phyloP scores from a whole-genome alignment of 2,888 invertebrate genomes.

The Tachina fera region DNA sequence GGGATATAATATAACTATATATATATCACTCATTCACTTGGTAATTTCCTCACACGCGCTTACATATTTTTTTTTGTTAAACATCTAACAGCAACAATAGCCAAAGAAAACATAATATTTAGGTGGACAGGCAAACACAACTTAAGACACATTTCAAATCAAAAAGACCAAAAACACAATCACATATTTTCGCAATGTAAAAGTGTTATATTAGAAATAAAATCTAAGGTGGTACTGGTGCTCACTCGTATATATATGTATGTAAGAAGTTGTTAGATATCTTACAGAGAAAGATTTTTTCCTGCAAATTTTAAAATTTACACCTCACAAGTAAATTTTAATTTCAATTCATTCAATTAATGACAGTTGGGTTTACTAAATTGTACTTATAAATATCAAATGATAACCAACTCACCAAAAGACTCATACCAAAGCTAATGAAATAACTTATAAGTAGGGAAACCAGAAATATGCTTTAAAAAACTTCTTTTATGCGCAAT shows the following conservation, averaged over 20 bases:
- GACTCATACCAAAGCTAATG: too few relatives aligned
- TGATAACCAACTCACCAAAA: too few relatives aligned
- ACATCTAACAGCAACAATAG: conserved; percentile 50
- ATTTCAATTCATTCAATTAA: too few relatives aligned
- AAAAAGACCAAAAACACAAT: conserved; percentile 31
- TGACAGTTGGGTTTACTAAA: too few relatives aligned
- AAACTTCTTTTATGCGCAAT: too few relatives aligned
- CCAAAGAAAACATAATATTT: conserved; percentile 52
- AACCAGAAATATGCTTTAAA: too few relatives aligned
- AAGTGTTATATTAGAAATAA: conserved; percentile 42
- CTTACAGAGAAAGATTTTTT: too few relatives aligned
- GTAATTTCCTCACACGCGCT: conserved; percentile 38
- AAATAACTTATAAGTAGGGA: too few relatives aligned
- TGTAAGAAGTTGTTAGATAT: not conserved
- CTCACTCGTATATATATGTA: conserved; percentile 8
- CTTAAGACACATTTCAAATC: conserved; percentile 54
- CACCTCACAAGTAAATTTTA: too few relatives aligned
- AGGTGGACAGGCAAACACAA: conserved; percentile 56
- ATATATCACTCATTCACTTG: conserved; percentile 6
- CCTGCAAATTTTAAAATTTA: too few relatives aligned
- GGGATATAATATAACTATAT: not conserved
- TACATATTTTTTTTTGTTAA: conserved; percentile 34
- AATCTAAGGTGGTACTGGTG: conserved; percentile 42
- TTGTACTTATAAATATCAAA: too few relatives aligned
- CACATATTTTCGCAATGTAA: conserved; percentile 29